Evolutionary conservation across 2,797 vertebrate species (phyloP).

Genomic region (Gallirallus australis): DNA sequence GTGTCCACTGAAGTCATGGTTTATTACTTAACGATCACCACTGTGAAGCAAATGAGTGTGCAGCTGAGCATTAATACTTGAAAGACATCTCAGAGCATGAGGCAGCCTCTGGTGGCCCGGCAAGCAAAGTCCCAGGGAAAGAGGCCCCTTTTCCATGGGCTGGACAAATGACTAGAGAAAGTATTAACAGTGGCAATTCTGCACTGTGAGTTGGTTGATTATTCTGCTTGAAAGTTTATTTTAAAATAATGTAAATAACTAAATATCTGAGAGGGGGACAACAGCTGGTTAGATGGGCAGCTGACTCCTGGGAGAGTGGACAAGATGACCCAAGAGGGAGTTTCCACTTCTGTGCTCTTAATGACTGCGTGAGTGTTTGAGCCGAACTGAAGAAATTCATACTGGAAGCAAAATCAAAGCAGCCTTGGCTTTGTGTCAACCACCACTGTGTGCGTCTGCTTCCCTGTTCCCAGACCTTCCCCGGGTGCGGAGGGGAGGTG

Average conservation of each 20-base stretch:
- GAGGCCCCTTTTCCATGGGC: neutral
- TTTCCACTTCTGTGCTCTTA: neutral
- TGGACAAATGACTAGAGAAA: neutral
- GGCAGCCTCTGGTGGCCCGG: neutral
- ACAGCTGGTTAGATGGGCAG: accelerated
- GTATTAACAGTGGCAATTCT: neutral
- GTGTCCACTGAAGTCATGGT: neutral
- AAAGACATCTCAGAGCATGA: neutral
- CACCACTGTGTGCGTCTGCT: neutral
- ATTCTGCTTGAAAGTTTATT: neutral
- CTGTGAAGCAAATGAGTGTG: neutral
- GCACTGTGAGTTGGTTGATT: accelerated
- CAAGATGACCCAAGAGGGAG: neutral
- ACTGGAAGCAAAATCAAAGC: neutral
- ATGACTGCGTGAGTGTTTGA: neutral
- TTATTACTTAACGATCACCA: neutral
- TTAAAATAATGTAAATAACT: neutral
- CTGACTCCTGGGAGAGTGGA: neutral
- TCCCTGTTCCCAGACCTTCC: neutral
- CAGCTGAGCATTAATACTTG: neutral
- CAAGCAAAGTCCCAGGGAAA: neutral
- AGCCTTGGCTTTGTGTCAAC: neutral
- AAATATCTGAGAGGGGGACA: neutral
- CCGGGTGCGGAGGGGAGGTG: accelerated
- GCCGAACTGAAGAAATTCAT: neutral